Percentiles rank a stretch among this genome's conserved stretches.
phyloP scores from a whole-genome alignment of 2,797 vertebrate species.

The Gambelia wislizenii region DNA sequence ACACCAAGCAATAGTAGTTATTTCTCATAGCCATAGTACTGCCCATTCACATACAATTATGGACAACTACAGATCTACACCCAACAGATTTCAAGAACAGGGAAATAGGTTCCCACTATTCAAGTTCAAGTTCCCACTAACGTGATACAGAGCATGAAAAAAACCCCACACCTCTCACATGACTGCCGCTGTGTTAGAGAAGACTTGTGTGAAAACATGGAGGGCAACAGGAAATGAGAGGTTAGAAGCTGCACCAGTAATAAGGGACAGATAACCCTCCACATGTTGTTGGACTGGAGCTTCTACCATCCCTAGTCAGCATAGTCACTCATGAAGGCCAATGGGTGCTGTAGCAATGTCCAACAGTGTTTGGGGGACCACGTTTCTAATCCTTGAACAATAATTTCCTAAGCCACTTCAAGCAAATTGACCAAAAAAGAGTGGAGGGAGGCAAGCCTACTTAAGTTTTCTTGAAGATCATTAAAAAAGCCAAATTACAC shows the following conservation, averaged over 20 bases:
- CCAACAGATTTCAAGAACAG: too few species aligned
- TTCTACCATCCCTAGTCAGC: too few species aligned
- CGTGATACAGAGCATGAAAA: not conserved
- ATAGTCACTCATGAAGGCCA: too few species aligned
- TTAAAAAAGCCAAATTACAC: not conserved
- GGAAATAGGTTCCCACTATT: too few species aligned
- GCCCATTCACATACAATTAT: not conserved
- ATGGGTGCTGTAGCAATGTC: too few species aligned
- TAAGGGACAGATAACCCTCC: too few species aligned
- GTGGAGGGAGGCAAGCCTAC: not conserved
- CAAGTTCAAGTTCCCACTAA: not conserved
- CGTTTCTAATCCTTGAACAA: not conserved
- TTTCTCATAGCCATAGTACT: not conserved
- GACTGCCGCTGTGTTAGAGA: too few species aligned
- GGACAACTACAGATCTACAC: not conserved
- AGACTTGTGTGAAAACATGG: not conserved
- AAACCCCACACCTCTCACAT: too few species aligned
- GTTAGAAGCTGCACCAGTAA: not conserved
- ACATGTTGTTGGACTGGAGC: too few species aligned
- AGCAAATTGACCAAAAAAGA: not conserved
- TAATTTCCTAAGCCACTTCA: not conserved
- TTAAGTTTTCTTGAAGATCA: not conserved
- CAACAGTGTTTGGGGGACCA: too few species aligned
- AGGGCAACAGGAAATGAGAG: not conserved
- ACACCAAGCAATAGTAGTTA: not conserved